Evolutionary conservation across 1,140 invertebrate genomes (phyloP), one percentile per base, ranked within the genome.

Genomic region (Eciton burchellii): DNA sequence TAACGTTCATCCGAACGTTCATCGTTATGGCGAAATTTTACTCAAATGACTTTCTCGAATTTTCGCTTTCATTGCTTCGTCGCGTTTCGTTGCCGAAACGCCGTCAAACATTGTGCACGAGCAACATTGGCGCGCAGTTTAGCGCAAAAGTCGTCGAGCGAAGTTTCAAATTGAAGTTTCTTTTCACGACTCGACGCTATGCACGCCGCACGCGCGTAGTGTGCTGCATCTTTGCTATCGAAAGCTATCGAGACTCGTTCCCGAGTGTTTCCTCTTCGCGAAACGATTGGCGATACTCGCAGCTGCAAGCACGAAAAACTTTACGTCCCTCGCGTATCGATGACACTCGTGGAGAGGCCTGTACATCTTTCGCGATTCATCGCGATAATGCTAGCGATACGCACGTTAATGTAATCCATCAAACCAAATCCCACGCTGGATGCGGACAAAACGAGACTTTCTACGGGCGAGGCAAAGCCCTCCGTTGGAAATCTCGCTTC

Each of bases 401-500:
- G 24, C 4, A 24, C 35, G n/a, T 35, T 68, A 45, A 49, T 35
- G 9, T 52, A 47, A 85, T 81, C 74, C 57, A 81, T 86, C 82
- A 86, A 84, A n/a, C 35, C 24, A 1, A 65, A 81, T 83, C 43
- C 21, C 12, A 35, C 11, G 9, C 11, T 45, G 24, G 35, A 1
- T 16, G 11, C 14, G 49, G 4, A 65, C 11, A 35, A 52, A 70
- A 52, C 47, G 45, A 14, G 9, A 41, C 19, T 57, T 47, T 76
- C 52, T n/a, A 73, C 19, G 47, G 35, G 41, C 14, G 11, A 12
- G 16, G 29, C 57, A 81, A 82, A 76, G 21, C 66, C 29, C 21
- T n/a, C 26, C 45, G 68, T 56, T 26, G 60, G 35, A 81, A 81
- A 81, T 85, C 45, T 85, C 63, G 41, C 24, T n/a, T n/a, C n/a